Percentiles rank a stretch among this genome's conserved stretches.
phyloP scores from a whole-genome alignment of 2,888 invertebrate genomes.

The Lasioglossum morio region DNA sequence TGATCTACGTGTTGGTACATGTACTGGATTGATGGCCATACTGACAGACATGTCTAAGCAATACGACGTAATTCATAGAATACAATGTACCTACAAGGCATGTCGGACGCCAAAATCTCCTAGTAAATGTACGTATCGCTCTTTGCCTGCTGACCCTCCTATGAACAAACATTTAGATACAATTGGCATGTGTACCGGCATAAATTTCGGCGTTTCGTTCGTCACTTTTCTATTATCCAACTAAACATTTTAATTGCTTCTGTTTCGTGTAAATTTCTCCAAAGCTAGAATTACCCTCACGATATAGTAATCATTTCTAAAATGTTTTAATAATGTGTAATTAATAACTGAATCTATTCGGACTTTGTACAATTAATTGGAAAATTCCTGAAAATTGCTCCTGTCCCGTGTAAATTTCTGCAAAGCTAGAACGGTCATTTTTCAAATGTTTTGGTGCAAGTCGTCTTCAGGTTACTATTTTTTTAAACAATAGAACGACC shows the following conservation, averaged over 20 bases:
- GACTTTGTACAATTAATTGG: too few species aligned
- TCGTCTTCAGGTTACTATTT: background rate
- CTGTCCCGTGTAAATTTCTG: background rate
- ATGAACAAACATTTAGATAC: constrained; percentile 78
- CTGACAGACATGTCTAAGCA: constrained; percentile 57
- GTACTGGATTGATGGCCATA: constrained; percentile 36
- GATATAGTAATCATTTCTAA: background rate
- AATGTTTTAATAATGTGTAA: too few species aligned
- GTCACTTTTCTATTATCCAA: constrained; percentile 5
- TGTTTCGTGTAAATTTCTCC: background rate
- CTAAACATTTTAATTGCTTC: background rate
- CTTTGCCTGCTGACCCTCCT: constrained; percentile 83
- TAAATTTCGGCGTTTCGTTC: constrained; percentile 15
- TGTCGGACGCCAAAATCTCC: constrained; percentile 79
- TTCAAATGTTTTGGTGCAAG: background rate
- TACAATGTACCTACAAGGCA: constrained; percentile 72
- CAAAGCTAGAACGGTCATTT: background rate
- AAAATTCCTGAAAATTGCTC: background rate
- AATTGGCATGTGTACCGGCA: constrained; percentile 62
- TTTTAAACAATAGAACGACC: background rate
- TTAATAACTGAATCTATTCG: too few species aligned
- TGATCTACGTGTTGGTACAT: constrained; percentile 8
- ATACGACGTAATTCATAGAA: constrained; percentile 61
- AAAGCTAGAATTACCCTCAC: background rate
- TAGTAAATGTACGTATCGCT: constrained; percentile 96